phyloP scores from a whole-genome alignment of 2,797 vertebrate genomes.

The Oreortyx pictus region DNA sequence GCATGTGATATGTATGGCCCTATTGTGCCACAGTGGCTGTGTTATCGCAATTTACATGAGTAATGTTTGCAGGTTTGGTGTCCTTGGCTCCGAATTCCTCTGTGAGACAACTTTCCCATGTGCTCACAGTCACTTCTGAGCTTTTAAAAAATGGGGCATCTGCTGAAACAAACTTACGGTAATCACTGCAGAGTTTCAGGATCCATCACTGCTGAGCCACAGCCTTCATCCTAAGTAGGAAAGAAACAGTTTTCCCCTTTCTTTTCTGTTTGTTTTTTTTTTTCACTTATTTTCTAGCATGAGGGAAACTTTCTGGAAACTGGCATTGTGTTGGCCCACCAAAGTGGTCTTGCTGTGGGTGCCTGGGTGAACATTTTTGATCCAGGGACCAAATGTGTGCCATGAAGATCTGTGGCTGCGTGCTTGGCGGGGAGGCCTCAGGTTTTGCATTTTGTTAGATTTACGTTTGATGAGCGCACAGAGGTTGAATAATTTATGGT shows the following conservation, averaged over 20 bases:
- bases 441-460: conserved; percentile 56
- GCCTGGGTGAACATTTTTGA: not conserved
- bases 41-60: not conserved
- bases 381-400: not conserved
- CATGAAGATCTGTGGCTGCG: accelerated
- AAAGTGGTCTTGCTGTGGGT: not conserved
- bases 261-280: not conserved
- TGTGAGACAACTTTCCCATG: not conserved
- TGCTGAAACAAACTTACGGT: not conserved
- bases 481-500: conserved; percentile 70
- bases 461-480: conserved; percentile 33
- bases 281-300: not conserved
- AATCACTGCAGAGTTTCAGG: not conserved
- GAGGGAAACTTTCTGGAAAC: not conserved
- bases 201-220: not conserved
- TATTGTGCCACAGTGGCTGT: not conserved
- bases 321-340: not conserved
- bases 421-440: not conserved
- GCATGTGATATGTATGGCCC: not conserved
- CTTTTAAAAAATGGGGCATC: not conserved
- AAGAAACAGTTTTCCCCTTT: not conserved
- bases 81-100: not conserved
- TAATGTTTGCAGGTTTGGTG: not conserved
- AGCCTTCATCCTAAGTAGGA: not conserved
- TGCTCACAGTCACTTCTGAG: not conserved